Base-by-base conservation (phyloP, 2,888 invertebrate species). In the Drosophila maculinotata region DNA sequence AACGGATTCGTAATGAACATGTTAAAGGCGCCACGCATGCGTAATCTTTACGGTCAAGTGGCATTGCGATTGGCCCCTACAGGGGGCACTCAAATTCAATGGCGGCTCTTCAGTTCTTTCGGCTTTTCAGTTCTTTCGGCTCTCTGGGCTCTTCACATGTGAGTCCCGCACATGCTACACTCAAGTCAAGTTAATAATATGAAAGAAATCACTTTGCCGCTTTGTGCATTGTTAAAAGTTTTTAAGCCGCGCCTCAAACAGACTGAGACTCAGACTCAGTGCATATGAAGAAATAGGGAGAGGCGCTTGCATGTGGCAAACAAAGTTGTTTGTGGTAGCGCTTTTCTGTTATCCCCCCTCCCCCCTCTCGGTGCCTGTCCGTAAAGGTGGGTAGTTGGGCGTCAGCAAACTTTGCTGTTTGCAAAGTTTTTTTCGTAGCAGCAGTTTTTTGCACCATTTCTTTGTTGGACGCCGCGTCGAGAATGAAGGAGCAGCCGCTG, bases 221-320 rank as follows among this genome's bases (percentile, higher is more conserved):
- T 78, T 89, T 88, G 85, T 89, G 87, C 88, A 87, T 88, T 87
- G 88, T 89, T 82, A 73, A 88, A 89, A 87, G 82, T 88, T 89
- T 79, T 86, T 81, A 82, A 87, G 86, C 85, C 75, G 87, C 85
- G 85, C 76, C 86, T 87, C 81, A 82, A 82, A 82, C 81, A 87
- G 67, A 54, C 62, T 49, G 47, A 48, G 49, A 54, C 62, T 49
- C 49, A 48, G 49, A 53, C 67, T 52, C 42, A 20, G 25, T 66
- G 54, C 69, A 73, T 52, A 63, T 67, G 68, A 39, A 41, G 35
- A 45, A 36, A 36, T 26, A 30, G 30, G 28, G 15, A 23, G 47
- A 45, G 31, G 3, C 6, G 36, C 58, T 76, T 84, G 63, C 75
- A 81, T 76, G 82, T 42, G 67, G 86, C 83, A 87, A 82, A 87